phyloP scores from a whole-genome alignment of 2,113 vertebrate species.

The Calidris pugnax region DNA sequence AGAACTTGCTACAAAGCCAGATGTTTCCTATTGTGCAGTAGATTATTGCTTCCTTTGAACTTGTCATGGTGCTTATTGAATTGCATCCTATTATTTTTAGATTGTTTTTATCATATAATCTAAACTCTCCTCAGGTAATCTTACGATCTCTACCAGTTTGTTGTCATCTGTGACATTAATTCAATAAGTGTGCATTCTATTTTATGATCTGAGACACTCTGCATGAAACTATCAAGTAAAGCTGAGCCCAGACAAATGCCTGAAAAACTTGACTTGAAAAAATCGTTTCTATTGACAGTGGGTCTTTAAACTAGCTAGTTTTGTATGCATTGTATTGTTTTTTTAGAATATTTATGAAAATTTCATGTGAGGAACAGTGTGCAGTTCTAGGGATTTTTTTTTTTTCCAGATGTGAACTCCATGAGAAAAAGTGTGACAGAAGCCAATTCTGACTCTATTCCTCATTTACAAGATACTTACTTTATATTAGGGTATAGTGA shows the following conservation, averaged over 20 bases:
- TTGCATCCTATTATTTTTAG: neutral
- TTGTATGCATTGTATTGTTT: neutral
- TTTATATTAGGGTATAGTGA: neutral
- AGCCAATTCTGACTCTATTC: neutral
- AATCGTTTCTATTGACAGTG: neutral
- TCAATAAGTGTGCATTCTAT: neutral
- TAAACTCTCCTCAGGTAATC: neutral
- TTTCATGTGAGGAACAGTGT: neutral
- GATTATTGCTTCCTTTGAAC: conserved; percentile 33
- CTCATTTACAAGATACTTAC: neutral
- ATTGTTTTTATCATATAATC: neutral
- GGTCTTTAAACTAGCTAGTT: neutral
- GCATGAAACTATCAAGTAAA: neutral
- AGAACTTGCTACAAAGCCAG: neutral
- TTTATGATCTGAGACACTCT: neutral
- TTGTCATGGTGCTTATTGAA: neutral
- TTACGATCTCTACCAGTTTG: neutral
- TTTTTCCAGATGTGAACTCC: neutral
- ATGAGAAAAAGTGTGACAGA: neutral
- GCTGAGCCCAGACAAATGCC: neutral
- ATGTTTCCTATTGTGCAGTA: neutral
- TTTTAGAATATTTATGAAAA: neutral
- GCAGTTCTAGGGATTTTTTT: neutral
- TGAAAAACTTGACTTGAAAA: neutral
- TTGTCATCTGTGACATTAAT: neutral